Base-by-base conservation (phyloP, 2,888 invertebrate species). In the Acheta domesticus region DNA sequence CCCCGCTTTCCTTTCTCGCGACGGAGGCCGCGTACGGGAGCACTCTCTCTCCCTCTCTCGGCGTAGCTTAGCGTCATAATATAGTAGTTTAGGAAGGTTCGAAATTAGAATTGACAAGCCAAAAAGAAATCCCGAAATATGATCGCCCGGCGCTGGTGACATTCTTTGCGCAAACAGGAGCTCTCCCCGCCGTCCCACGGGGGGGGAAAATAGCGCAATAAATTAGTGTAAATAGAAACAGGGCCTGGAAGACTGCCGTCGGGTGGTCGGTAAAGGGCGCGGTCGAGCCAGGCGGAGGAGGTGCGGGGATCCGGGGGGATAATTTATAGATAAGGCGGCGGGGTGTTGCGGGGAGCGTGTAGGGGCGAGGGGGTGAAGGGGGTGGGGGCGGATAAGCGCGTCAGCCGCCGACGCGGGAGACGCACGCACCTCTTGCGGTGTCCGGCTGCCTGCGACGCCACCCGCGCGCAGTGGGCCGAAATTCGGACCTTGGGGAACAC, bases 41-140 rank as follows among this genome's bases (percentile, higher is more conserved):
- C 62, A 19, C 62, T n/a, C 62, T 62, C n/a, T 62, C 14, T 62
- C 62, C 62, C 62, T 62, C n/a, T 62, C 62, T 62, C 62, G 16
- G 62, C 16, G 62, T n/a, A n/a, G 62, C 62, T 62, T 62, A 62
- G 62, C 62, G 62, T 62, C 62, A 62, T 62, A 62, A 62, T 62
- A 62, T n/a, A 62, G 16, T 62, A 76, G 74, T 79, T 79, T 79
- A 79, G 79, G 50, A 48, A 23, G 20, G 79, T n/a, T 49, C 62
- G 73, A 79, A 76, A 79, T 79, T 79, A 62, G 79, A 79, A 79
- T 79, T 79, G 79, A 79, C 79, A 79, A 76, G 79, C 36, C 20
- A 62, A 79, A 79, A 49, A 73, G 62, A 76, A 79, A 79, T 79
- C 62, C 76, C 50, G 76, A 79, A 76, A 50, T 79, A 79, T 79